Evolutionary conservation across 2,797 vertebrate genomes (phyloP), one percentile per base, ranked within the genome.

Genomic region (Ataeniobius toweri): DNA sequence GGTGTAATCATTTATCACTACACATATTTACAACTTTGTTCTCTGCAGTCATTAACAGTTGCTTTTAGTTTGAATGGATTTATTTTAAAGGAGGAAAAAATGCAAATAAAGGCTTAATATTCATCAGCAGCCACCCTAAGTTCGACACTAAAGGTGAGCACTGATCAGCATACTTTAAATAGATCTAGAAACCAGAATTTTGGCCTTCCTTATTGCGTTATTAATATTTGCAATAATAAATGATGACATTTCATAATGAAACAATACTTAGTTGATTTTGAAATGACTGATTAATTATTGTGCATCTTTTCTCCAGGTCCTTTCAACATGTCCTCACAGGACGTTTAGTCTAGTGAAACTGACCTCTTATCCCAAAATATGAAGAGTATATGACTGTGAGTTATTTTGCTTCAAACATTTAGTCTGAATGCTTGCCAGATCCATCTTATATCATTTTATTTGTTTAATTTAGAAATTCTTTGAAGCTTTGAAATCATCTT

Each of bases 81-180:
- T 56, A 24, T 59, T 81, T 74, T 69, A 20, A 73, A 69, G 53
- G 26, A 71, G 44, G 46, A 69, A 8, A 68, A 53, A 36, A 12
- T 36, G 24, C 24, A 70, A 44, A 46, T 39, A 68, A 74, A 70
- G 20, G 4, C 10, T 3, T 1, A 16, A 31, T 58, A 12, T 61
- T 71, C 7, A 51, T 31, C 44, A 70, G 44, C 44, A 63, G 59
- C 28, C 6, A 13, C 13, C 59, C 14, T 31, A 63, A 18, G 59
- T 63, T 63, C 7, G 6, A 36, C 28, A 16, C 26, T 59, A 5
- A 1, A 28, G n/a, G 1, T 26, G n/a, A 59, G 61, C 61, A 3
- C 28, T 65, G 61, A 39, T 36, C 31, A 36, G 18, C 31, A 59
- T 31, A 3, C 61, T 65, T 65, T 4, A 36, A 65, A 65, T 65